Evolutionary conservation across 1,140 invertebrate species (phyloP).

Genomic region (Drosophila neocordata): DNA sequence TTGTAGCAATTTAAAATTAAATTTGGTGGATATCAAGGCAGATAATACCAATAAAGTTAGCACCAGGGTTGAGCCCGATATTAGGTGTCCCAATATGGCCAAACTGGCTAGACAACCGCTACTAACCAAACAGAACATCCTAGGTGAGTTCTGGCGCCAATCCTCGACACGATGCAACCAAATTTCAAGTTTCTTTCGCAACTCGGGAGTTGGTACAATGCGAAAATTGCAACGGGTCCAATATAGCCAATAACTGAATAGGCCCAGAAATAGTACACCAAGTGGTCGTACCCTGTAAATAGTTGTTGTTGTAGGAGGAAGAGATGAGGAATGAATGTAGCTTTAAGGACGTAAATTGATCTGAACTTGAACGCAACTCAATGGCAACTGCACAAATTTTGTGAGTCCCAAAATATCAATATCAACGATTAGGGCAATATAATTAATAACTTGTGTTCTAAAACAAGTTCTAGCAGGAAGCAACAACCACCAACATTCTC

Average conservation of each 20-base stretch:
- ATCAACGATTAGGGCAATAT: slow-evolving; percentile 42
- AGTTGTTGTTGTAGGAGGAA: neutral
- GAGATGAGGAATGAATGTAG: neutral
- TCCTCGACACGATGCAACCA: slow-evolving; percentile 41
- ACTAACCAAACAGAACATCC: slow-evolving; percentile 68
- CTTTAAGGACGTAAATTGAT: slow-evolving; percentile 13
- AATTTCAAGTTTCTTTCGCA: slow-evolving; percentile 50
- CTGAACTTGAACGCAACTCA: slow-evolving; percentile 33
- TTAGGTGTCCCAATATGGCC: slow-evolving; percentile 70
- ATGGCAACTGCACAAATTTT: slow-evolving; percentile 36
- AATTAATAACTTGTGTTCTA: slow-evolving; percentile 31
- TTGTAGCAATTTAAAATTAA: slow-evolving; percentile 70
- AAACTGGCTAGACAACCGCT: slow-evolving; percentile 56
- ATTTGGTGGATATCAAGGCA: slow-evolving; percentile 68
- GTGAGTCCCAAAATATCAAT: slow-evolving; percentile 25
- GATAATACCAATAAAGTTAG: slow-evolving; percentile 61
- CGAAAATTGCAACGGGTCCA: slow-evolving; percentile 73
- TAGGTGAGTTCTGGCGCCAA: slow-evolving; percentile 56
- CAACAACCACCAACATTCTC: slow-evolving; percentile 25
- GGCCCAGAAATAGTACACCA: slow-evolving; percentile 65
- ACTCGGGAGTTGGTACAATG: slow-evolving; percentile 65
- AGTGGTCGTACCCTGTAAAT: slow-evolving; percentile 68
- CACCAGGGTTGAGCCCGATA: slow-evolving; percentile 71
- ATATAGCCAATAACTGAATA: slow-evolving; percentile 73
- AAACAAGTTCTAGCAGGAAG: slow-evolving; percentile 76